A percentile compares a stretch with the other conserved stretches of the same genome.
Evolutionary conservation across 2,888 invertebrate genomes (phyloP).

Genomic region (Conomelus anceps): DNA sequence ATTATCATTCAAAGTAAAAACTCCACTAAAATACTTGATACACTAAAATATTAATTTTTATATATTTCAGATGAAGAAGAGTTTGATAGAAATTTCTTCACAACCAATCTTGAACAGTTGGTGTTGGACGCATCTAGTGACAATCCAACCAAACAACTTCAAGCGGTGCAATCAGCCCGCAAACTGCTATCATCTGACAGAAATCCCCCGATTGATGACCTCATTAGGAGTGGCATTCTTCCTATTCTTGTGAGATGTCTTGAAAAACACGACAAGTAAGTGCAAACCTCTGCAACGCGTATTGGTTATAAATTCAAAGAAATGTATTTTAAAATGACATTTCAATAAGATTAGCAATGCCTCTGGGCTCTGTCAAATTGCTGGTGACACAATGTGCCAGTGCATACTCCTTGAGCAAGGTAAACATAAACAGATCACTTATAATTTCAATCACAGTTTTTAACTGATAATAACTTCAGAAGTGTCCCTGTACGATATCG

Average conservation of each 20-base stretch:
- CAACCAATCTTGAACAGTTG: slow-evolving; percentile 70
- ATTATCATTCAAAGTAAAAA: no score
- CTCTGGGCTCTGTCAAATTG: no score
- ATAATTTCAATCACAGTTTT: not conserved
- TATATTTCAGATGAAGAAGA: slow-evolving; percentile 35
- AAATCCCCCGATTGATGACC: slow-evolving; percentile 95
- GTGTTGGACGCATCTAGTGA: slow-evolving; percentile 82
- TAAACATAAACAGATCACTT: not conserved
- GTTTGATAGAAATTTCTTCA: slow-evolving; percentile 39
- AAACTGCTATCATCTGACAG: slow-evolving; percentile 94
- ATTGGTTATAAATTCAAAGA: not conserved
- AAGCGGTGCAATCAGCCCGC: slow-evolving; percentile 89
- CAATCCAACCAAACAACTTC: slow-evolving; percentile 72
- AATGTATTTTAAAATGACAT: not conserved
- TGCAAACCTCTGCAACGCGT: slow-evolving; percentile 4
- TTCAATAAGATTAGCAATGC: no score
- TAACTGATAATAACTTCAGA: no score
- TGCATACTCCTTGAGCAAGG: no score
- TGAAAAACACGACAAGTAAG: slow-evolving; percentile 65
- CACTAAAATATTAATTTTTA: slow-evolving; percentile 17
- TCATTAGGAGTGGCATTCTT: slow-evolving; percentile 89
- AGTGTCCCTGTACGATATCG: no score
- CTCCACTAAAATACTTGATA: slow-evolving; percentile 1
- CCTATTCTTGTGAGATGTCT: slow-evolving; percentile 90
- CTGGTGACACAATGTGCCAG: no score